Conservation (phyloP, 2,888 invertebrate genomes). For the Phrixothrix hirtus region DNA sequence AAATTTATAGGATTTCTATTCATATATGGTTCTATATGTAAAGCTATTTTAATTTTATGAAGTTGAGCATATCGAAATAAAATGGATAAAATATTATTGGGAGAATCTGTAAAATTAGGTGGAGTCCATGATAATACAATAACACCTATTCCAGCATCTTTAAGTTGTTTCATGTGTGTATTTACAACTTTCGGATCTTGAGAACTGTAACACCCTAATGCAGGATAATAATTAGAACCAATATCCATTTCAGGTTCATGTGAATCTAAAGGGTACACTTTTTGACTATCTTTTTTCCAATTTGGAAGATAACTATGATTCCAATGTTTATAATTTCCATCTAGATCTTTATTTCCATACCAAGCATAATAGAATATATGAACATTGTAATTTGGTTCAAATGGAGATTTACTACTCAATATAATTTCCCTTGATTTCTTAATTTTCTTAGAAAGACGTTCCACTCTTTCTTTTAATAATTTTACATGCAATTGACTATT, state of each 20-base stretch:
- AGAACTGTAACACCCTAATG: slow-evolving; percentile 61
- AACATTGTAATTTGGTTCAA: slow-evolving; percentile 43
- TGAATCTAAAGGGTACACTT: slow-evolving; percentile 55
- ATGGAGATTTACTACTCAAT: slow-evolving; percentile 42
- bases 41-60: slow-evolving; percentile 58
- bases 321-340: slow-evolving; percentile 50
- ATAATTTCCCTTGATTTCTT: slow-evolving; percentile 38
- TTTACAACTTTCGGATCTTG: slow-evolving; percentile 55
- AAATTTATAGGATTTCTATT: slow-evolving; percentile 58
- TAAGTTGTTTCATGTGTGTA: slow-evolving; percentile 58
- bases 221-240: slow-evolving; percentile 60
- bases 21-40: slow-evolving; percentile 63
- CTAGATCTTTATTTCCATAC: slow-evolving; percentile 46
- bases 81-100: slow-evolving; percentile 40
- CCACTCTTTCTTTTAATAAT: slow-evolving; percentile 42
- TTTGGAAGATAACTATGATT: slow-evolving; percentile 49
- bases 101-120: slow-evolving; percentile 49
- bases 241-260: slow-evolving; percentile 62
- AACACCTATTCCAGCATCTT: slow-evolving; percentile 58
- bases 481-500: slow-evolving; percentile 38
- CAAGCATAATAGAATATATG: slow-evolving; percentile 52
- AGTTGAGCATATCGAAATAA: slow-evolving; percentile 50
- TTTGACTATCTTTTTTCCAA: slow-evolving; percentile 51
- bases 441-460: slow-evolving; percentile 41
- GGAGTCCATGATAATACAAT: slow-evolving; percentile 62